Evolutionary conservation across 2,113 vertebrate species (phyloP).

Genomic region (Garra rufa): DNA sequence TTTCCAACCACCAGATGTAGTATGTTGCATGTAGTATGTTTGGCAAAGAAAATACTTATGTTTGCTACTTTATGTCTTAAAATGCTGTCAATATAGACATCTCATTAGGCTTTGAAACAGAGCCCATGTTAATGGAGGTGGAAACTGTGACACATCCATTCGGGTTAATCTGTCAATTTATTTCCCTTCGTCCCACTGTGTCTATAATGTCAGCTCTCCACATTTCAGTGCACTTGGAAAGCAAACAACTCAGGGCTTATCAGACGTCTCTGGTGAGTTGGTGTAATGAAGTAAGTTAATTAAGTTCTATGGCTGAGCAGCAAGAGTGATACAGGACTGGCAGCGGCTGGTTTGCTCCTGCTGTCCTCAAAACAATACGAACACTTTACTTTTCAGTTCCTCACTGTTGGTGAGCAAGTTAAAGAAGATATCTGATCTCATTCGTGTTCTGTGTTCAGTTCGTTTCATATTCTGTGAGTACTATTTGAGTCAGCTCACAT

Average conservation of each 20-base stretch:
- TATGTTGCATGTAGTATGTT: background rate
- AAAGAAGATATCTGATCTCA: background rate
- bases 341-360: background rate
- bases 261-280: constrained; percentile 8
- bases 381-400: background rate
- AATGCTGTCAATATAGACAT: background rate
- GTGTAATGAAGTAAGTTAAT: constrained; percentile 47
- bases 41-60: background rate
- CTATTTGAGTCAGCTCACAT: background rate
- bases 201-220: constrained; percentile 29
- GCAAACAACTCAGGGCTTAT: background rate
- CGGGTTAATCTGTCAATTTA: constrained; percentile 41
- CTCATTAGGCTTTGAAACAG: background rate
- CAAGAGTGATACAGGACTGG: background rate
- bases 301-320: constrained; percentile 25
- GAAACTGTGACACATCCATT: background rate
- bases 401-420: background rate
- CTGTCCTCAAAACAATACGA: constrained; percentile 16
- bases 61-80: background rate
- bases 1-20: background rate
- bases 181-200: constrained; percentile 12
- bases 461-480: background rate
- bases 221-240: constrained; percentile 23
- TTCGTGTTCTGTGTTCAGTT: background rate
- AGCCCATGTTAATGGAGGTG: background rate